Conservation (phyloP, 2,797 vertebrate genomes). For the Bradypodion ventrale region DNA sequence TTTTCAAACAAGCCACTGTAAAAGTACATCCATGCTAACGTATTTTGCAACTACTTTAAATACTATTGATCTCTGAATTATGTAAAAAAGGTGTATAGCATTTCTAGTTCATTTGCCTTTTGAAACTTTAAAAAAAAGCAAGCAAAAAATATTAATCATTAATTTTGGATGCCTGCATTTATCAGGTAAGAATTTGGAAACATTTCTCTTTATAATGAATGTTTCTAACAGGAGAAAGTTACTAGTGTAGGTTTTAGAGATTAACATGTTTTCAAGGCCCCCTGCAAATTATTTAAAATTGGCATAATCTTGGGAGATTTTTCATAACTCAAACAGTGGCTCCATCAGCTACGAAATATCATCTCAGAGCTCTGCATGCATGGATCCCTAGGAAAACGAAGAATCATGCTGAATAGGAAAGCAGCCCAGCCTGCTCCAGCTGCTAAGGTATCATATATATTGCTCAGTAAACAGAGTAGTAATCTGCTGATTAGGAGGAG, state of each 20-base stretch:
- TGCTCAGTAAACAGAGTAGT: not conserved
- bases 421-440: not conserved
- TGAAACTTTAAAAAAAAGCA: conserved; percentile 68
- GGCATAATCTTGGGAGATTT: not conserved
- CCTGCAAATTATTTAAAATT: not conserved
- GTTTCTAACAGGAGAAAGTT: not conserved
- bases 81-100: conserved; percentile 71
- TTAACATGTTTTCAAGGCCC: not conserved
- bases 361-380: not conserved
- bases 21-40: conserved; percentile 69
- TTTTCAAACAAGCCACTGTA: conserved; percentile 77
- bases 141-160: conserved; percentile 47
- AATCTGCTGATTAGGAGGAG: not conserved
- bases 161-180: conserved; percentile 38
- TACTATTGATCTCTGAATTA: conserved; percentile 82
- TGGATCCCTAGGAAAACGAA: not conserved
- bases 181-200: conserved; percentile 30
- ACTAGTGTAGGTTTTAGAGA: conserved; percentile 33
- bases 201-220: conserved; percentile 14
- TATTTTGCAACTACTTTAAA: conserved; percentile 79
- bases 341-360: not conserved
- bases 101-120: conserved; percentile 71
- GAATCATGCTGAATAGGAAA: not conserved
- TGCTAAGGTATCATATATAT: not conserved
- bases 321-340: not conserved